phyloP scores from a whole-genome alignment of 2,797 vertebrate species.

The Rhynchonycteris naso region DNA sequence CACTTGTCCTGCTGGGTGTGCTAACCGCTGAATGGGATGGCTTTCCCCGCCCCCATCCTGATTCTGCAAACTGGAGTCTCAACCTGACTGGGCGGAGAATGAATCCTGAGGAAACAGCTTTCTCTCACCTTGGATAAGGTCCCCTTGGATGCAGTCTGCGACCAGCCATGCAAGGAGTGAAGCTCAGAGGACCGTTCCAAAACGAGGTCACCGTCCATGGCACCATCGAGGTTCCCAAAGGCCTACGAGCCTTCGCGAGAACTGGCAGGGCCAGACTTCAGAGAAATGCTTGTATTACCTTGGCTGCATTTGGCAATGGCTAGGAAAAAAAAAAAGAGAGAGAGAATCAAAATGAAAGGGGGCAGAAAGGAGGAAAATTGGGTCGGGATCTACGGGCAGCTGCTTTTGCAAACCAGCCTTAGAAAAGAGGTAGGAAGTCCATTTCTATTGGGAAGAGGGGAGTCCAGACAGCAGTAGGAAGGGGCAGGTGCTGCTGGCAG shows the following conservation, averaged over 20 bases:
- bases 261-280: neutral
- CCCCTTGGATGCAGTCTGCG: neutral
- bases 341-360: neutral
- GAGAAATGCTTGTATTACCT: neutral
- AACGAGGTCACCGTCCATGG: neutral
- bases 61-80: neutral
- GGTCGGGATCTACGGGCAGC: neutral
- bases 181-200: neutral
- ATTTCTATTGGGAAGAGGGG: neutral
- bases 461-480: neutral
- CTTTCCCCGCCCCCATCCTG: neutral
- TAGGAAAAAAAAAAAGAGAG: too few relatives aligned
- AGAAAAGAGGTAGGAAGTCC: neutral
- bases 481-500: accelerated
- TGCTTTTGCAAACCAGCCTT: neutral
- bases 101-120: neutral
- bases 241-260: neutral
- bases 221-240: neutral
- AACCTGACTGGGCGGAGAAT: neutral
- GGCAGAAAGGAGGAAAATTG: neutral
- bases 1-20: neutral
- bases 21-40: neutral
- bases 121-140: neutral
- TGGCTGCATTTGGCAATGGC: neutral
- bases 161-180: neutral